Base-by-base conservation (phyloP, 2,888 invertebrate species). In the Acrobasis suavella region DNA sequence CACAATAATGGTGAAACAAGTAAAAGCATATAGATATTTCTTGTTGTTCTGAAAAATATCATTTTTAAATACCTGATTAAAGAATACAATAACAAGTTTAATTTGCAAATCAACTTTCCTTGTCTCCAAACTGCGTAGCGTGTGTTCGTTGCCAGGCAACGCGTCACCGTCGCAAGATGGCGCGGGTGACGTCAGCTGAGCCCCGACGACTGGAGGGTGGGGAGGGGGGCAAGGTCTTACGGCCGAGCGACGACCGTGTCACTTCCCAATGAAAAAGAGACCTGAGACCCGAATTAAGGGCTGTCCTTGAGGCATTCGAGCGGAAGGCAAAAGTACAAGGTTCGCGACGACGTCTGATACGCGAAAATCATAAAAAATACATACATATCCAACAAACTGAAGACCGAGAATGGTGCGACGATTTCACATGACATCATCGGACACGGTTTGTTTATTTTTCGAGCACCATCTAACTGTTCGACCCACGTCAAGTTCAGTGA, bases 201-300 rank as follows among this genome's bases (percentile, higher is more conserved):
- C 73, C 72, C 60, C 69, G 74, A 32, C 32, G 68, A 68, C 75
- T 72, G 67, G 55, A 66, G 69, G 73, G 70, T 39, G 42, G 42
- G 22, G 74, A 68, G 69, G 79, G 82, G 75, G 82, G 82, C 86
- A 87, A 88, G 89, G 88, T 86, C 85, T 86, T 79, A 73, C 74
- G 74, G 82, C 76, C 83, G 77, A 75, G 77, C 76, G 80, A 75
- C 84, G 83, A 87, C 83, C 85, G 86, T 87, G 84, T 87, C 87
- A 88, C 86, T 90, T 90, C 89, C 88, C 86, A 85, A 83, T 87
- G 82, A 88, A 89, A 89, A 90, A 87, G 83, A 83, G 82, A 83
- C 83, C 81, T 73, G 76, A 84, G 81, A 80, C 76, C 79, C 81
- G 76, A 81, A 83, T 77, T 79, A 78, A 69, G 78, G 77, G 75